phyloP scores from a whole-genome alignment of 2,888 invertebrate species.

The Drosophila nigricruria region DNA sequence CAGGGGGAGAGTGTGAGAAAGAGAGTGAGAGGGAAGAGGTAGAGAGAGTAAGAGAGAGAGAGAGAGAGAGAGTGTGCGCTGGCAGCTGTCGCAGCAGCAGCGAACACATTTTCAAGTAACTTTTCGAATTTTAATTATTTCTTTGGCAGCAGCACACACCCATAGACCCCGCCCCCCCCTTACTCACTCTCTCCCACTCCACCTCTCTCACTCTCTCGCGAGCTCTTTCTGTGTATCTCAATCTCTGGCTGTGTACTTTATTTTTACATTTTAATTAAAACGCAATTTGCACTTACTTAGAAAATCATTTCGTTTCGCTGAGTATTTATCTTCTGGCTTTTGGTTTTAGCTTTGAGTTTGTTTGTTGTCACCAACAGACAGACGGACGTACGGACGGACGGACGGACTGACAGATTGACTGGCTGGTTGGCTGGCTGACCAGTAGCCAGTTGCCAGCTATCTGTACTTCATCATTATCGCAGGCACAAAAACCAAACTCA shows the following conservation, averaged over 20 bases:
- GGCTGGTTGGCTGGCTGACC: constrained; percentile 13
- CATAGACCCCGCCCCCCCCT: background rate
- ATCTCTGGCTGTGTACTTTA: constrained; percentile 62
- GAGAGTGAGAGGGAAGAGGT: background rate
- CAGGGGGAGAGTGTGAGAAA: background rate
- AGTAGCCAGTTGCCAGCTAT: constrained; percentile 19
- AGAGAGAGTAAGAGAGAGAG: background rate
- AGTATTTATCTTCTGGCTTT: constrained; percentile 66
- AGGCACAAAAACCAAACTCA: constrained; percentile 31
- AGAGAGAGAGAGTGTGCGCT: constrained; percentile 2
- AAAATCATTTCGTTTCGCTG: constrained; percentile 74
- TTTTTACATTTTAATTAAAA: constrained; percentile 80
- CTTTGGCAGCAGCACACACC: constrained; percentile 26
- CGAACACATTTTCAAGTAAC: constrained; percentile 70
- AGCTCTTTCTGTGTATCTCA: background rate
- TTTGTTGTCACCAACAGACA: constrained; percentile 17
- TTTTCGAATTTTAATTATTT: constrained; percentile 79
- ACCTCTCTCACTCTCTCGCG: background rate
- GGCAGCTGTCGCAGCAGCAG: constrained; percentile 66
- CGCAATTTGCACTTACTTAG: constrained; percentile 79
- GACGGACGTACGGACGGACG: background rate
- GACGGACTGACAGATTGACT: background rate
- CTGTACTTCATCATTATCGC: constrained; percentile 29
- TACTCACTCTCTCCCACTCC: background rate
- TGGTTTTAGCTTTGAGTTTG: constrained; percentile 50